phyloP scores from a whole-genome alignment of 2,888 invertebrate species.

The Ichneumoninae sp. region DNA sequence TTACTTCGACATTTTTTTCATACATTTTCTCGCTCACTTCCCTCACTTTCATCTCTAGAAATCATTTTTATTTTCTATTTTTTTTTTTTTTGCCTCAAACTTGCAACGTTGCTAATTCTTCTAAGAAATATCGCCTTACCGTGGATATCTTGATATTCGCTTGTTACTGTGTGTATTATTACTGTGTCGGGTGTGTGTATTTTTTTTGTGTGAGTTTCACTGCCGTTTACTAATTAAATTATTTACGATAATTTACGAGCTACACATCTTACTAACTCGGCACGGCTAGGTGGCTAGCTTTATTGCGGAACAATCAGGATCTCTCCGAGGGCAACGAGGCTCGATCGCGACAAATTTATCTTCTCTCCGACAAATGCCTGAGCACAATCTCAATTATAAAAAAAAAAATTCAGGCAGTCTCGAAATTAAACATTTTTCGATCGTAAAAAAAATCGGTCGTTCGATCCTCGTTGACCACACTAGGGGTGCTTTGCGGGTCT shows the following conservation, averaged over 20 bases:
- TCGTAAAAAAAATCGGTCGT: slow-evolving; percentile 1
- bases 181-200: slow-evolving; percentile 15
- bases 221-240: slow-evolving; percentile 48
- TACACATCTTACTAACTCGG: slow-evolving; percentile 40
- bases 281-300: slow-evolving; percentile 46
- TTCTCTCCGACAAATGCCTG: neutral
- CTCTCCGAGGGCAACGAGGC: slow-evolving; percentile 44
- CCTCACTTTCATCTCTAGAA: slow-evolving; percentile 25
- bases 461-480: slow-evolving; percentile 36
- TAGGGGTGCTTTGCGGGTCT: slow-evolving; percentile 40
- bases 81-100: slow-evolving; percentile 35
- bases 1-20: slow-evolving; percentile 31
- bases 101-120: slow-evolving; percentile 54
- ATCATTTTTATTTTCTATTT: slow-evolving; percentile 29
- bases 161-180: slow-evolving; percentile 31
- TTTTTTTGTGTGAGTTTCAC: slow-evolving; percentile 28
- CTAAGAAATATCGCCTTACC: slow-evolving; percentile 49
- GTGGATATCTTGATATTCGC: slow-evolving; percentile 50
- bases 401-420: no score
- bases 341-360: slow-evolving; percentile 4
- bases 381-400: neutral
- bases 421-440: no score
- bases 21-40: slow-evolving; percentile 37
- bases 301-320: slow-evolving; percentile 50
- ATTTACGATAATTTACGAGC: slow-evolving; percentile 53